phyloP scores from a whole-genome alignment of 2,888 invertebrate species.

The Herminia tarsipennalis region DNA sequence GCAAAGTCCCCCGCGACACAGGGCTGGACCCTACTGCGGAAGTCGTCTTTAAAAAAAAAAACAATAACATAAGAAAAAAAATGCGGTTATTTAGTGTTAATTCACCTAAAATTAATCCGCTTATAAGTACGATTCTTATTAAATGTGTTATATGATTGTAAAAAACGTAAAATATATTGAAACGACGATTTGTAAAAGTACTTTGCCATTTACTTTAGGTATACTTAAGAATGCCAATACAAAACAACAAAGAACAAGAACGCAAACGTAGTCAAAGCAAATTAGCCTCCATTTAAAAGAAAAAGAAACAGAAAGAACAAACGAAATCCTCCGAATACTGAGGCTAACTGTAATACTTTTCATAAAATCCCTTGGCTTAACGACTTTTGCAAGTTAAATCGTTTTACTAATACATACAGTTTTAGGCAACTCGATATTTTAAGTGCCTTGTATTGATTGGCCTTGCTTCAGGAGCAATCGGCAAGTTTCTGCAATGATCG shows the following conservation, averaged over 20 bases:
- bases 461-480: background rate
- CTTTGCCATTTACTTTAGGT: background rate
- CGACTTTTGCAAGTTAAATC: slow-evolving; percentile 46
- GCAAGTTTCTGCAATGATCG: background rate
- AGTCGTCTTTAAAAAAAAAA: no score
- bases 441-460: slow-evolving; percentile 31
- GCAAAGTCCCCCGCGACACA: no score
- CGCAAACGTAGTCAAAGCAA: background rate
- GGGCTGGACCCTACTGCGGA: no score
- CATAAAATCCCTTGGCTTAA: slow-evolving; percentile 48
- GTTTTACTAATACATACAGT: slow-evolving; percentile 41
- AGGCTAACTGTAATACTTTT: slow-evolving; percentile 42
- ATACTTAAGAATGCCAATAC: background rate
- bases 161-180: no score
- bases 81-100: no score
- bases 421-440: slow-evolving; percentile 29
- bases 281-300: background rate
- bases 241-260: background rate
- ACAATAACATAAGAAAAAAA: no score
- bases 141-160: no score
- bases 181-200: background rate
- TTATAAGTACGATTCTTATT: no score
- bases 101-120: no score
- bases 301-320: slow-evolving; percentile 6
- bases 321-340: slow-evolving; percentile 15